Evolutionary conservation across 2,113 vertebrate genomes (phyloP).

Genomic region (Garra rufa): DNA sequence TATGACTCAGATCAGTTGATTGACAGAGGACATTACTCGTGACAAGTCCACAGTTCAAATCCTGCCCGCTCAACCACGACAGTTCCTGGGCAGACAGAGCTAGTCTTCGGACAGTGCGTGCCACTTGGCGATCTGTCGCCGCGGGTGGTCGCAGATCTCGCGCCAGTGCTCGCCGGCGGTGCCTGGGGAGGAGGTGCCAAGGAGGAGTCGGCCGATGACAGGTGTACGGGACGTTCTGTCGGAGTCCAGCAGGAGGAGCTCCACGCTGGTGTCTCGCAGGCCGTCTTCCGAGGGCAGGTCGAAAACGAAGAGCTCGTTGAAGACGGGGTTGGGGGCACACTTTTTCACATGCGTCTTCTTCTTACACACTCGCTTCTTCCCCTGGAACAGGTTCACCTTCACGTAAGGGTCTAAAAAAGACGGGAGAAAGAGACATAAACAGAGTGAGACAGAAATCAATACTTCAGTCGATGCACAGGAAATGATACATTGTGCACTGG

Average conservation of each 20-base stretch:
- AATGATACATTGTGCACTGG: slow-evolving; percentile 59
- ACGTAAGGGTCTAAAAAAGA: slow-evolving; percentile 89
- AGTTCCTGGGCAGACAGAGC: slow-evolving; percentile 54
- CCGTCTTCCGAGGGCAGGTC: slow-evolving; percentile 90
- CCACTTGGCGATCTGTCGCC: slow-evolving; percentile 98
- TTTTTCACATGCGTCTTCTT: slow-evolving; percentile 99
- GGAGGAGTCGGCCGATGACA: slow-evolving; percentile 85
- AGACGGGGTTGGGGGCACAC: slow-evolving; percentile 93
- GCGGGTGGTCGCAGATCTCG: slow-evolving; percentile 95
- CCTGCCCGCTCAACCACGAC: slow-evolving; percentile 36
- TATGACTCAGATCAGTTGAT: slow-evolving; percentile 42
- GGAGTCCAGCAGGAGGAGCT: slow-evolving; percentile 98
- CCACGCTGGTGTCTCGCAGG: slow-evolving; percentile 93
- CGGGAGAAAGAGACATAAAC: neutral
- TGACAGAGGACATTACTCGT: slow-evolving; percentile 65
- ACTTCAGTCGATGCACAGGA: slow-evolving; percentile 38
- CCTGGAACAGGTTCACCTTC: slow-evolving; percentile 96
- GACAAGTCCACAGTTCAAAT: slow-evolving; percentile 52
- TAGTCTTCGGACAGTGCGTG: slow-evolving; percentile 92
- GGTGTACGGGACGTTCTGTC: slow-evolving; percentile 85
- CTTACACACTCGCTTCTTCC: slow-evolving; percentile 95
- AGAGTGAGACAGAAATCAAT: slow-evolving; percentile 54
- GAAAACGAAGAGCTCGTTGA: slow-evolving; percentile 98
- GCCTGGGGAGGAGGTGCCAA: slow-evolving; percentile 86
- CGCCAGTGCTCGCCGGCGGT: slow-evolving; percentile 95